These are phyloP conservation scores for Stenotaenia linearis DNA, from an alignment of 2,888 invertebrate species.

Conservation along the genomic window DNA sequence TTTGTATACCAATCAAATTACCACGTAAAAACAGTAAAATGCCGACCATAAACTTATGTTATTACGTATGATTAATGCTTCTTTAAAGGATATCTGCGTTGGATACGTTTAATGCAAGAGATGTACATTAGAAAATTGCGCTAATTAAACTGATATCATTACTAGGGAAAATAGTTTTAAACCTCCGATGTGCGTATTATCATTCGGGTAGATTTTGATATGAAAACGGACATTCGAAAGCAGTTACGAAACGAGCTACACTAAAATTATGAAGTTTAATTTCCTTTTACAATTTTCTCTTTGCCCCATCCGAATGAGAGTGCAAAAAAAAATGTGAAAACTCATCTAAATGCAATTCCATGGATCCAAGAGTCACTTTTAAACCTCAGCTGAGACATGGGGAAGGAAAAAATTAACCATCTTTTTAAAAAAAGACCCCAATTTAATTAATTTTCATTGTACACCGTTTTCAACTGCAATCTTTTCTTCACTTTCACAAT, in stretches of 20 bases:
- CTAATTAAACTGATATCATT: conserved; percentile 10
- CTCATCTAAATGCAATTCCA: conserved; percentile 14
- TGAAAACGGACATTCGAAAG: conserved; percentile 17
- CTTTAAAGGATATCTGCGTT: background rate
- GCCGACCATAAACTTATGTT: background rate
- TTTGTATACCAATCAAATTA: background rate
- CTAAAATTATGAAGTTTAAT: conserved; percentile 12
- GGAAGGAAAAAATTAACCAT: background rate
- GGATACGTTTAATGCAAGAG: background rate
- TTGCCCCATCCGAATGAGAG: background rate
- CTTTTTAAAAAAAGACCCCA: background rate
- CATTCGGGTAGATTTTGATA: background rate
- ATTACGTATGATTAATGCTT: background rate
- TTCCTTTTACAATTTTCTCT: conserved; percentile 21
- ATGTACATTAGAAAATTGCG: background rate
- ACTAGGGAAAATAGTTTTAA: conserved; percentile 14
- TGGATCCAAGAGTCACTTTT: background rate
- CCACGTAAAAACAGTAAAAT: background rate
- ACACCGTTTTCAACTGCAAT: background rate
- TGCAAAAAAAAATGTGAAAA: background rate
- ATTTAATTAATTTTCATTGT: conserved; percentile 24
- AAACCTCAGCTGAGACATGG: background rate
- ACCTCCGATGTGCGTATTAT: conserved; percentile 13
- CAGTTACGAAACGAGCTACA: conserved; percentile 5
- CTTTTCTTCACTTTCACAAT: conserved; percentile 8